Base-by-base conservation (phyloP, 2,113 vertebrate genomes). In the Felis catus region DNA sequence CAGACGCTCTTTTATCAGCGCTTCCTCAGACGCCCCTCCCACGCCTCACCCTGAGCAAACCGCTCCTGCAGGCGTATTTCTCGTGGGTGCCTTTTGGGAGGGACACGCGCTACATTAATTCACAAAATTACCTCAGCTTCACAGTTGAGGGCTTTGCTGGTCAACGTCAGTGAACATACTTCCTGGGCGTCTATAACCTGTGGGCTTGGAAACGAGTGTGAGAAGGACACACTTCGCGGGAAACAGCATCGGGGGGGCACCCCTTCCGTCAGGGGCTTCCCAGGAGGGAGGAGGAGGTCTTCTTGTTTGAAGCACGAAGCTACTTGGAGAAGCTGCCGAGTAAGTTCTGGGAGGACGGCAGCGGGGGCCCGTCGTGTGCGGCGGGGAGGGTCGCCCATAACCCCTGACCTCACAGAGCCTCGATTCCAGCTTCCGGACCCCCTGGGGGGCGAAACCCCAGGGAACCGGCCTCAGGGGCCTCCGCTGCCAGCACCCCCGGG, bases 301-400 rank as follows among this genome's bases (percentile, higher is more conserved):
- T 65, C 41, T 19, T 0, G 1, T 27, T 12, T 0, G 3, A 41
- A 61, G 74, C 12, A 2, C 0, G 36, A 7, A 33, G 84, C 51
- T 65, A 66, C 87, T 95, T 73, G 93, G 51, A 66, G 90, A 95
- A 94, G 27, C 61, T 91, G 68, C 66, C 95, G 92, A 86, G 80
- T 97, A 96, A 89, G 97, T 95, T 36, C 3, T 0, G 0, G 27
- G 41, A 53, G 88, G 93, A 91, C 92, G 68, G 87, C 83, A 48
- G 58, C 29, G 94, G 93, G 97, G 91, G 82, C 92, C 31, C 66
- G 81, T 92, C 90, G 45, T 4, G 90, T 27, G 98, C 96, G 86
- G 14, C 85, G 85, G 93, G 83, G 91, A 90, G 98, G 96, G 87
- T 65, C 89, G 74, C 41, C 2, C 29, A 6, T 61, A 45, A 53